Conservation (phyloP, 1,140 invertebrate species). For the Anastatus disparis region DNA sequence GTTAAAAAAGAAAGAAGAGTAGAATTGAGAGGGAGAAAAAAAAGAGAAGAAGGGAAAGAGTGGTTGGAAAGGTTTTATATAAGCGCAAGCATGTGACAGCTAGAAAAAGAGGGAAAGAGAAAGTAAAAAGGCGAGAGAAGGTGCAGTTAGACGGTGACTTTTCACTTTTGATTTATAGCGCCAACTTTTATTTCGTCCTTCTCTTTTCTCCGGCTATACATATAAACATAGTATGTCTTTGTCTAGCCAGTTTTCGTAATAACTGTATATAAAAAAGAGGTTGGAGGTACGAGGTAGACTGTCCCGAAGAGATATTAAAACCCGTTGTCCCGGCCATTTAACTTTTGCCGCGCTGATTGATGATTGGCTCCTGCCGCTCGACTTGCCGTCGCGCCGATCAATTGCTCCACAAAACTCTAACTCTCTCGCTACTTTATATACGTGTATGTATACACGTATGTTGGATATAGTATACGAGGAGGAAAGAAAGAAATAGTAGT, state of each 20-base stretch:
- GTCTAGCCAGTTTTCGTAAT: slow-evolving; percentile 2
- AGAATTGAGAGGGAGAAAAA: too few relatives aligned
- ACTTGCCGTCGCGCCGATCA: slow-evolving; percentile 44
- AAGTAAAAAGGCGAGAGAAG: slow-evolving; percentile 41
- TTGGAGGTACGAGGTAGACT: background rate
- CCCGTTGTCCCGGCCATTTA: slow-evolving; percentile 65
- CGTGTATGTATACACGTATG: too few relatives aligned
- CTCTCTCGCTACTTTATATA: too few relatives aligned
- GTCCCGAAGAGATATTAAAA: slow-evolving; percentile 64
- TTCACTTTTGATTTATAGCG: slow-evolving; percentile 68
- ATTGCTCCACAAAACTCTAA: slow-evolving; percentile 10
- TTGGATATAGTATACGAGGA: too few relatives aligned
- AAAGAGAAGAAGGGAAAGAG: slow-evolving; percentile 19
- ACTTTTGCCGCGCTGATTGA: slow-evolving; percentile 62
- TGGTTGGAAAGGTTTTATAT: slow-evolving; percentile 38
- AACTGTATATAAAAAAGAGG: too few relatives aligned
- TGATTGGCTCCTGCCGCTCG: slow-evolving; percentile 56
- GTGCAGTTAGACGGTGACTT: slow-evolving; percentile 56
- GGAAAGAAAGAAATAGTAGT: too few relatives aligned
- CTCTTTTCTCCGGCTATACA: background rate
- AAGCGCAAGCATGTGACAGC: slow-evolving; percentile 47
- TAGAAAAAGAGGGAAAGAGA: slow-evolving; percentile 40
- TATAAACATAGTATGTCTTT: background rate
- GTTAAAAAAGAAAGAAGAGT: too few relatives aligned
- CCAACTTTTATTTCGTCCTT: slow-evolving; percentile 64